Percentiles rank a stretch among this genome's conserved stretches.
phyloP scores from a whole-genome alignment of 2,797 vertebrate genomes.

The Megalops cyprinoides region DNA sequence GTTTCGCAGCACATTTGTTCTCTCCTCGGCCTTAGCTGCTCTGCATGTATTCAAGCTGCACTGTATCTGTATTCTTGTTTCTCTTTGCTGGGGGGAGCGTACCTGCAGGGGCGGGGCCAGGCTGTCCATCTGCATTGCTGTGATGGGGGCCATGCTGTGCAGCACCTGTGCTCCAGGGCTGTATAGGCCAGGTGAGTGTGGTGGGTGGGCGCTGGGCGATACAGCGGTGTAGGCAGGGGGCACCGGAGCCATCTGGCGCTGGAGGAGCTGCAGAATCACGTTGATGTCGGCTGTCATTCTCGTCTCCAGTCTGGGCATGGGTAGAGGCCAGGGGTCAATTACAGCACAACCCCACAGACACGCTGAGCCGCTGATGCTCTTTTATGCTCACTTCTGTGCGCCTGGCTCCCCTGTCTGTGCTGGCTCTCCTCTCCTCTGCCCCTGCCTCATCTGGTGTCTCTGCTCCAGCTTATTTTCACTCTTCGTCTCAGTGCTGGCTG shows the following conservation, averaged over 20 bases:
- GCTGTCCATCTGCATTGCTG: slow-evolving; percentile 60
- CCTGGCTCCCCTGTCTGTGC: neutral
- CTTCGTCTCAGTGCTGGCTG: too few species aligned
- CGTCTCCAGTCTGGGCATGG: slow-evolving; percentile 83
- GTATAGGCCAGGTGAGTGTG: slow-evolving; percentile 61
- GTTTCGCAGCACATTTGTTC: neutral
- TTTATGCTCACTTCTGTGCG: neutral
- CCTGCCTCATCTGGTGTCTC: neutral
- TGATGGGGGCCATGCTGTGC: slow-evolving; percentile 60
- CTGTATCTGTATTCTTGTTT: neutral
- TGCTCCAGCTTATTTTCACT: neutral
- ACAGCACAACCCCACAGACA: too few species aligned
- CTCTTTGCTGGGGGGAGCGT: neutral
- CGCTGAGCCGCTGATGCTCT: too few species aligned
- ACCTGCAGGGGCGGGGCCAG: slow-evolving; percentile 62
- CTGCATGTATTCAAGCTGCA: neutral
- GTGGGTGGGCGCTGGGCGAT: slow-evolving; percentile 71
- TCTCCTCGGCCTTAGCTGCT: neutral
- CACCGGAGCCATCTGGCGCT: slow-evolving; percentile 85
- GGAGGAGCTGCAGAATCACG: slow-evolving; percentile 91
- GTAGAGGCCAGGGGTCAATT: neutral
- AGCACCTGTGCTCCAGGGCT: slow-evolving; percentile 62
- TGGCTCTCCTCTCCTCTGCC: neutral
- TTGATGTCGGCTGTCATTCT: slow-evolving; percentile 91
- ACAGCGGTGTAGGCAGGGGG: slow-evolving; percentile 84